These are phyloP conservation scores for Pheosia gnoma DNA, from an alignment of 2,888 invertebrate species.

Conservation along the genomic window DNA sequence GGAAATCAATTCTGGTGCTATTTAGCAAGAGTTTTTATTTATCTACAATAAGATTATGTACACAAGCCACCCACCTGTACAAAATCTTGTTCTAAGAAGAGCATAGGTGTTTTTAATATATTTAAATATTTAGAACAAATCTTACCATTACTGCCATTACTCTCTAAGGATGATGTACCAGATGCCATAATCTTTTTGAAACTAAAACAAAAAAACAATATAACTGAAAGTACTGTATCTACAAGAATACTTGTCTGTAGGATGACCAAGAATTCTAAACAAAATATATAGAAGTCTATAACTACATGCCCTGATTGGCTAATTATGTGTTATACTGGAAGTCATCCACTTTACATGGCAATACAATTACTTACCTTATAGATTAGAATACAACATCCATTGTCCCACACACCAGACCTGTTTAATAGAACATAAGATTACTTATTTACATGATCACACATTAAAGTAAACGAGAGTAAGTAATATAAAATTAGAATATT, in stretches of 20 bases:
- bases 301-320: background rate
- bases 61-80: no score
- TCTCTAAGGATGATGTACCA: conserved; percentile 90
- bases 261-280: background rate
- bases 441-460: background rate
- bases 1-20: no score
- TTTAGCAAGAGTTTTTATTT: no score
- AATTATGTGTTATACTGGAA: background rate
- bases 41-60: no score
- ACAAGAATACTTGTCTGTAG: background rate
- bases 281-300: background rate
- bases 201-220: conserved; percentile 30
- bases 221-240: background rate
- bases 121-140: no score
- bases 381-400: conserved; percentile 51
- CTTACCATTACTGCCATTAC: conserved; percentile 90
- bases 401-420: conserved; percentile 33
- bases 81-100: no score
- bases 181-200: conserved; percentile 87
- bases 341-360: background rate
- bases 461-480: conserved; percentile 32
- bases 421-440: conserved; percentile 10
- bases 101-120: no score
- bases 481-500: conserved; percentile 44
- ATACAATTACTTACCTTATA: conserved; percentile 43